These are phyloP conservation scores for Gymnorhina tibicen DNA, from an alignment of 2,113 vertebrate genomes.

Conservation along the genomic window DNA sequence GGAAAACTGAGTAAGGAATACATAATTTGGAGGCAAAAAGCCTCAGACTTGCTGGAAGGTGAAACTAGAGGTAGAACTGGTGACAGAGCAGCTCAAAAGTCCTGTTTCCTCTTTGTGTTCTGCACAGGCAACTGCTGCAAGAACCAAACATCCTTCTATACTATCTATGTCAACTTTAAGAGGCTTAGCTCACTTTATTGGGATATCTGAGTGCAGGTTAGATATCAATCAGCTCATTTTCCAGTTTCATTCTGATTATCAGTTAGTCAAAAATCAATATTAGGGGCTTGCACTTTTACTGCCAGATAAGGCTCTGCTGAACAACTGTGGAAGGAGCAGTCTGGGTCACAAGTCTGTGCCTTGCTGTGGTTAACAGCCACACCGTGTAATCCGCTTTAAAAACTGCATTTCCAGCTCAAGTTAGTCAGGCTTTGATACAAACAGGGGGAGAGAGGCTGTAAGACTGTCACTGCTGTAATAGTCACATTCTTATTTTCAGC, in stretches of 20 bases:
- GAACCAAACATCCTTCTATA: background rate
- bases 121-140: background rate
- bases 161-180: conserved; percentile 8
- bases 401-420: background rate
- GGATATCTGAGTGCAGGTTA: background rate
- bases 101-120: background rate
- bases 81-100: background rate
- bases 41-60: background rate
- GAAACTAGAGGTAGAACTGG: background rate
- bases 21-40: background rate
- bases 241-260: background rate
- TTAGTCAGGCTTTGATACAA: background rate
- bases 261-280: conserved; percentile 18
- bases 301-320: background rate
- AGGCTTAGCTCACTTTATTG: conserved; percentile 10
- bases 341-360: background rate
- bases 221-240: background rate
- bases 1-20: background rate
- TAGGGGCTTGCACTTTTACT: background rate
- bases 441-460: background rate
- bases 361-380: background rate
- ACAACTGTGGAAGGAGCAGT: background rate
- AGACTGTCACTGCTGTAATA: background rate
- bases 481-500: background rate
- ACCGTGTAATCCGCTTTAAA: background rate